A percentile compares a stretch with the other conserved stretches of the same genome.
phyloP scores from a whole-genome alignment of 2,113 vertebrate genomes.

The Cisticola juncidis region DNA sequence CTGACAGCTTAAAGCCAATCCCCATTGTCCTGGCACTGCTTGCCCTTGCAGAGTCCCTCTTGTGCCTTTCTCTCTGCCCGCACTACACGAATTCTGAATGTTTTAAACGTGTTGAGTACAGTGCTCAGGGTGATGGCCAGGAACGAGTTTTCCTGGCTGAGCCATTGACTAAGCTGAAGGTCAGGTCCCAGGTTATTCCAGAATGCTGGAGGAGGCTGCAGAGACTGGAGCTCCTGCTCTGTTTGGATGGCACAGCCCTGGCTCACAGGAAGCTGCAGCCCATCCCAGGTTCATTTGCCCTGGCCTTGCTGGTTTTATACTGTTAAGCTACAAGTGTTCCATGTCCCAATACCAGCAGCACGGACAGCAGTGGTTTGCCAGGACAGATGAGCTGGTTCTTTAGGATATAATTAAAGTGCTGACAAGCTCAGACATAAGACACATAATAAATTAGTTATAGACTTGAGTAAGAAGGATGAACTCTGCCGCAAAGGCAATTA shows the following conservation, averaged over 20 bases:
- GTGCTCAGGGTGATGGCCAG: not conserved
- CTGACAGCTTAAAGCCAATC: not conserved
- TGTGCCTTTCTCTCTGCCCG: not conserved
- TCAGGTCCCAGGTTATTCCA: not conserved
- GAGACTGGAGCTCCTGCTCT: not conserved
- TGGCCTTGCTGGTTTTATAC: not conserved
- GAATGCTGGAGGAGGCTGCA: not conserved
- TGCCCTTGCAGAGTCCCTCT: not conserved
- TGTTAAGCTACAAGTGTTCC: not conserved
- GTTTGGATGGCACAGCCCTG: not conserved
- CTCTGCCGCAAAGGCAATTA: not conserved
- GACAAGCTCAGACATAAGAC: conserved; percentile 5
- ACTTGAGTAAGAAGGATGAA: conserved; percentile 23
- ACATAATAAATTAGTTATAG: conserved; percentile 43
- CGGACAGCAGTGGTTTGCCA: not conserved
- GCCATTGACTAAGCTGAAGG: not conserved
- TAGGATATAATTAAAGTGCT: conserved; percentile 31
- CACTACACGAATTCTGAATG: not conserved
- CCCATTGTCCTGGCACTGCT: not conserved
- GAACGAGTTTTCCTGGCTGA: not conserved
- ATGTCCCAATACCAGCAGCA: not conserved
- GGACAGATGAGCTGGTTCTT: not conserved
- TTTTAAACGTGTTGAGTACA: not conserved
- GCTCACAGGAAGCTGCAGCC: not conserved
- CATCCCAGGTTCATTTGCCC: not conserved